A percentile compares a stretch with the other conserved stretches of the same genome.
Evolutionary conservation across 1,140 invertebrate genomes (phyloP).

Genomic region (Sipha flava): DNA sequence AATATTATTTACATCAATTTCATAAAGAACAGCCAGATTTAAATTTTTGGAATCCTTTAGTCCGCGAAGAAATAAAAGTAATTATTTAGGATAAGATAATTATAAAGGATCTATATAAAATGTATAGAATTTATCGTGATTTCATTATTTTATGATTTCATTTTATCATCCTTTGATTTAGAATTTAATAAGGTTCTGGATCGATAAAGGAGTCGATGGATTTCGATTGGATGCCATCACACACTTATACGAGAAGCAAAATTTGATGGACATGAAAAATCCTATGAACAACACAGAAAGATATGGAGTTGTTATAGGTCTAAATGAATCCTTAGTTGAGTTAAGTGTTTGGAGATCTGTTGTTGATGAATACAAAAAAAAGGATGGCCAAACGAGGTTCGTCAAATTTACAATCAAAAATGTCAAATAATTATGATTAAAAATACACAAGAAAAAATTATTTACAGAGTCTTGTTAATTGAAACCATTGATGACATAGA

Average conservation of each 20-base stretch:
- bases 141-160: too few relatives aligned
- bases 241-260: constrained; percentile 45
- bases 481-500: constrained; percentile 43
- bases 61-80: constrained; percentile 56
- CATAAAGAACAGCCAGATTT: constrained; percentile 61
- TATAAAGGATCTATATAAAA: too few relatives aligned
- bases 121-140: too few relatives aligned
- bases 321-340: constrained; percentile 51
- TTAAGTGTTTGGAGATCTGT: constrained; percentile 55
- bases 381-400: neutral
- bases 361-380: constrained; percentile 49
- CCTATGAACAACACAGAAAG: constrained; percentile 17
- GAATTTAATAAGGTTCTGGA: constrained; percentile 53
- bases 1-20: constrained; percentile 69
- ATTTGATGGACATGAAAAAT: constrained; percentile 44
- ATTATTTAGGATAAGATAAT: too few relatives aligned
- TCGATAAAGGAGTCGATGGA: constrained; percentile 58
- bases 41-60: constrained; percentile 55
- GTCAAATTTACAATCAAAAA: neutral
- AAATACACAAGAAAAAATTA: neutral
- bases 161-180: constrained; percentile 30
- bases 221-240: constrained; percentile 58
- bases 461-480: constrained; percentile 44
- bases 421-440: neutral
- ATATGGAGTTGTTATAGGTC: neutral